These are phyloP conservation scores for Melopsittacus undulatus DNA, from an alignment of 2,797 vertebrate species.

Conservation along the genomic window DNA sequence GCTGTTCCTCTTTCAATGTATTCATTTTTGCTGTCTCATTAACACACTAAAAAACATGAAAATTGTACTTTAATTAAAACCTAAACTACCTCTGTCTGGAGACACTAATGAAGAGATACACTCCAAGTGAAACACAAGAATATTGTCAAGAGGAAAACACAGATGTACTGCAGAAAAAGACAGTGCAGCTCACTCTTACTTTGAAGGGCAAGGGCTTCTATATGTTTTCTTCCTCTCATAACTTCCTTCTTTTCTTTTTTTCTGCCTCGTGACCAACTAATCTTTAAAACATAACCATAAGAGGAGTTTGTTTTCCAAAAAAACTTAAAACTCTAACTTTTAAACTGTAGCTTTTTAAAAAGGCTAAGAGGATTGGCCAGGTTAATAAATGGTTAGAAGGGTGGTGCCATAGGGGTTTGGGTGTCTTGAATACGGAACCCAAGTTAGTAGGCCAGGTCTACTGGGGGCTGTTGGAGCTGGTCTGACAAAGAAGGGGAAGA, in stretches of 20 bases:
- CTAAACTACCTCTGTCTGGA: slow-evolving; percentile 63
- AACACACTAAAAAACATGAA: slow-evolving; percentile 59
- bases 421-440: too few species aligned
- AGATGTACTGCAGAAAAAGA: background rate
- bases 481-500: too few species aligned
- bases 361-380: too few species aligned
- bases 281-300: background rate
- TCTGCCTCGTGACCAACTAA: background rate
- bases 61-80: slow-evolving; percentile 73
- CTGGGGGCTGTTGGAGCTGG: too few species aligned
- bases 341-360: background rate
- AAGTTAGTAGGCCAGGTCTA: too few species aligned
- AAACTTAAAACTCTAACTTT: background rate
- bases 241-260: background rate
- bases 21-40: slow-evolving; percentile 74
- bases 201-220: background rate
- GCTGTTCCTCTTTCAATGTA: slow-evolving; percentile 63
- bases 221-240: background rate
- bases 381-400: too few species aligned
- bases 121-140: slow-evolving; percentile 23
- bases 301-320: background rate
- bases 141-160: background rate
- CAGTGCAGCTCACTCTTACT: background rate
- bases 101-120: slow-evolving; percentile 51
- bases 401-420: too few species aligned